A percentile compares a stretch with the other conserved stretches of the same genome.
These are phyloP conservation scores for Neuroscelio doddi DNA, from an alignment of 2,888 invertebrate species.

Conservation along the genomic window DNA sequence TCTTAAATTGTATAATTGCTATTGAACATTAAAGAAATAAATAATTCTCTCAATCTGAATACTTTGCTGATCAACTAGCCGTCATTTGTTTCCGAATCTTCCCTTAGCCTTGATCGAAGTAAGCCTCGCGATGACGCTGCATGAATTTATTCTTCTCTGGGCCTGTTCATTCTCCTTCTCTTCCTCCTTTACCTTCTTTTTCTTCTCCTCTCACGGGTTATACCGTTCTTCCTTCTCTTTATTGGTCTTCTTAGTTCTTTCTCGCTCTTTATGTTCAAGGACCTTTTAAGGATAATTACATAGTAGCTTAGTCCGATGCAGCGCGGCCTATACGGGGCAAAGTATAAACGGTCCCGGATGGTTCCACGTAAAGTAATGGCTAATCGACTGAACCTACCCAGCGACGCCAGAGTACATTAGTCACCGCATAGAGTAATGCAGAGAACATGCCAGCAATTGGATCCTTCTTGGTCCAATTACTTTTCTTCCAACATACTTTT, in stretches of 20 bases:
- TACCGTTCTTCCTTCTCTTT: constrained; percentile 25
- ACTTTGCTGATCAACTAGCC: no score
- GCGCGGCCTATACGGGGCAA: constrained; percentile 46
- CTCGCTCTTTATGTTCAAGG: constrained; percentile 51
- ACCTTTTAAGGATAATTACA: constrained; percentile 66
- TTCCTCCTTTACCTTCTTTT: constrained; percentile 43
- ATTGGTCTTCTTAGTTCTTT: constrained; percentile 22
- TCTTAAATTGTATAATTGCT: no score
- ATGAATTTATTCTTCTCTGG: constrained; percentile 45
- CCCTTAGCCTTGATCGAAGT: constrained; percentile 27
- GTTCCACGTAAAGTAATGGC: constrained; percentile 61
- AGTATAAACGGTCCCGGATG: constrained; percentile 55
- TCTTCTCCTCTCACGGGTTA: constrained; percentile 39
- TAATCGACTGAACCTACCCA: constrained; percentile 57
- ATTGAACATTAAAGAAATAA: no score
- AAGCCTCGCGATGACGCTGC: constrained; percentile 55
- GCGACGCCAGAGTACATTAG: constrained; percentile 58
- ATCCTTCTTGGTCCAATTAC: constrained; percentile 39
- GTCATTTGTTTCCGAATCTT: constrained; percentile 19
- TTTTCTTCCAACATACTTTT: no score
- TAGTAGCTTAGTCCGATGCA: constrained; percentile 57
- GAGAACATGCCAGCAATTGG: constrained; percentile 35
- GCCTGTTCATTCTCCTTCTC: constrained; percentile 16
- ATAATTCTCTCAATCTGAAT: no score
- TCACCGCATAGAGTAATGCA: constrained; percentile 48